Evolutionary conservation across 2,888 invertebrate genomes (phyloP), one percentile per base, ranked within the genome.

Genomic region (Autographa pulchrina): DNA sequence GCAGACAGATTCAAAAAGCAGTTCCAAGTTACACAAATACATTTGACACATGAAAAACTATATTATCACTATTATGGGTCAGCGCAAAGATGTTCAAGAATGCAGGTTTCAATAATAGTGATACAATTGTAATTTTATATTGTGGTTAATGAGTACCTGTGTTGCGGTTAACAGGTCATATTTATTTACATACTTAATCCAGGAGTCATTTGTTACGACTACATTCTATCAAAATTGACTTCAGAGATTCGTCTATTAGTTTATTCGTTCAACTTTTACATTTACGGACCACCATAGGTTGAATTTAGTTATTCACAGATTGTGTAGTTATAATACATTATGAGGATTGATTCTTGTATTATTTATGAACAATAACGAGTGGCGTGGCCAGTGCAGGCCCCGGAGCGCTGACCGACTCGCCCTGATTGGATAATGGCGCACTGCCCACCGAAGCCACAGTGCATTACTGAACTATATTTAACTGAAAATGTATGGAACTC

Each of bases 341-440:
- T 66, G 66, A 77, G 78, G 79, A 80, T 73, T 74, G 68, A 79
- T 72, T 77, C 77, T 38, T 52, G 77, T 78, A 84, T 89, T 89
- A 90, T 91, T 90, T 90, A 91, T 85, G 88, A 85, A 84, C 88
- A 86, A 88, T 86, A 88, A 86, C 80, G 74, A 86, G 85, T 85
- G 83, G 84, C 75, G 80, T 75, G 80, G 70, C 66, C 79, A 78
- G 77, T 25, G 13, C 25, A 25, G 54, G 54, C 77, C 80, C 77
- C 84, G 86, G 91, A 88, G 89, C 92, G 88, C 88, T 91, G 91
- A 91, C 91, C 92, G 91, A 71, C 66, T 74, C 76, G 75, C 77
- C 80, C 84, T 88, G 90, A 93, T 92, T 93, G 92, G 85, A 93
- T 93, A 92, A 92, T 92, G 85, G 86, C 80, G 64, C 52, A 63